phyloP scores from a whole-genome alignment of 2,113 vertebrate species.

The Otocyon megalotis region DNA sequence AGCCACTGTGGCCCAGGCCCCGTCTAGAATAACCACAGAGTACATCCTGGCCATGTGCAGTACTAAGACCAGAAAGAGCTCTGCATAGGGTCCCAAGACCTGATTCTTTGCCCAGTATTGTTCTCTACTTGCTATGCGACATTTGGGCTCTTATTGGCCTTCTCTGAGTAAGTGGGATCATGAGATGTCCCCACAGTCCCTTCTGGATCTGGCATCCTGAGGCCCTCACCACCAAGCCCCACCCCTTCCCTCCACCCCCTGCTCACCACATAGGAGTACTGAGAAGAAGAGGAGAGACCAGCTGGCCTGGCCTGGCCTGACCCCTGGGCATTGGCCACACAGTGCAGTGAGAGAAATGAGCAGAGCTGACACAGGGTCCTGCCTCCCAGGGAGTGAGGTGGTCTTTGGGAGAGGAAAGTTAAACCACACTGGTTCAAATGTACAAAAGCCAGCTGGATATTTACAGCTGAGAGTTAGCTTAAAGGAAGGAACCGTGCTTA shows the following conservation, averaged over 20 bases:
- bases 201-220: not conserved
- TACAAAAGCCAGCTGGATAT: constrained; percentile 80
- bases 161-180: not conserved
- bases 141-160: not conserved
- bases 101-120: not conserved
- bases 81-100: not conserved
- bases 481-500: constrained; percentile 82
- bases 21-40: not conserved
- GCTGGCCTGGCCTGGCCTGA: not conserved
- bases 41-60: not conserved
- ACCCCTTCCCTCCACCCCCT: not conserved
- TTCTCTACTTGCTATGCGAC: not conserved
- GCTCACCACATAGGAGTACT: not conserved
- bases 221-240: not conserved
- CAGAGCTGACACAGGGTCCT: not conserved
- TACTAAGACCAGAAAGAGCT: not conserved
- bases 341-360: not conserved
- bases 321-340: not conserved
- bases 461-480: constrained; percentile 80
- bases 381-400: not conserved
- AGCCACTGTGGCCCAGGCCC: not conserved
- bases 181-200: not conserved
- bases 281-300: not conserved
- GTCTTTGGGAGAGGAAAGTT: constrained; percentile 67
- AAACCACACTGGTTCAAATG: constrained; percentile 79